Conservation (phyloP, 2,888 invertebrate genomes). For the Euzophera pinguis region DNA sequence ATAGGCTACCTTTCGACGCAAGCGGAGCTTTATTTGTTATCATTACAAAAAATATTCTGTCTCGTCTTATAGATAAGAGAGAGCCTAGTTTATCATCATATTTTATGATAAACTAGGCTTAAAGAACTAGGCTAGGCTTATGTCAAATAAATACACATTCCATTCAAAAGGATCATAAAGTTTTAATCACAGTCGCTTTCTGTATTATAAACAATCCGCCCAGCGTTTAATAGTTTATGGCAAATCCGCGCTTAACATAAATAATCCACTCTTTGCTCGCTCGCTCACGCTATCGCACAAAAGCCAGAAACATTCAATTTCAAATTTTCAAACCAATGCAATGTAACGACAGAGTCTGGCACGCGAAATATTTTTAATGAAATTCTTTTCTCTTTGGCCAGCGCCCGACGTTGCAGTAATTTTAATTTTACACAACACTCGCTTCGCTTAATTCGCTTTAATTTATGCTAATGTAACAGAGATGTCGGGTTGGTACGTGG, state of each 20-base stretch:
- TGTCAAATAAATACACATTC: too few species aligned
- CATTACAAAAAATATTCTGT: too few species aligned
- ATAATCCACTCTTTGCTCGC: neutral
- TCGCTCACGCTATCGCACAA: neutral
- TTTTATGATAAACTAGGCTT: too few species aligned
- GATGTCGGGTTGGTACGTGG: slow-evolving; percentile 16
- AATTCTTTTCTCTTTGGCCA: slow-evolving; percentile 37
- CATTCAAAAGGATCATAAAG: too few species aligned
- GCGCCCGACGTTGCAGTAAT: slow-evolving; percentile 27
- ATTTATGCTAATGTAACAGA: slow-evolving; percentile 41
- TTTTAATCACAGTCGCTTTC: too few species aligned
- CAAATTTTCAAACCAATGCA: slow-evolving; percentile 23
- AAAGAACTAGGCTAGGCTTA: too few species aligned
- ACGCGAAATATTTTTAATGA: slow-evolving; percentile 48
- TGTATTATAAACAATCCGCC: too few species aligned
- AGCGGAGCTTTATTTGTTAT: too few species aligned
- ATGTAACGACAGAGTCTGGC: slow-evolving; percentile 28
- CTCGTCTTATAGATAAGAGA: too few species aligned
- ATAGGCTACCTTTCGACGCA: too few species aligned
- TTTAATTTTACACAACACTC: slow-evolving; percentile 37
- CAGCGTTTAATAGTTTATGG: too few species aligned
- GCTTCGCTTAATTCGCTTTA: slow-evolving; percentile 37
- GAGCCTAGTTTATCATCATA: too few species aligned
- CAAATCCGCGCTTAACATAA: neutral
- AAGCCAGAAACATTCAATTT: slow-evolving; percentile 34